Conservation (phyloP, 1,140 invertebrate genomes). For the Lordiphosa stackelbergi region DNA sequence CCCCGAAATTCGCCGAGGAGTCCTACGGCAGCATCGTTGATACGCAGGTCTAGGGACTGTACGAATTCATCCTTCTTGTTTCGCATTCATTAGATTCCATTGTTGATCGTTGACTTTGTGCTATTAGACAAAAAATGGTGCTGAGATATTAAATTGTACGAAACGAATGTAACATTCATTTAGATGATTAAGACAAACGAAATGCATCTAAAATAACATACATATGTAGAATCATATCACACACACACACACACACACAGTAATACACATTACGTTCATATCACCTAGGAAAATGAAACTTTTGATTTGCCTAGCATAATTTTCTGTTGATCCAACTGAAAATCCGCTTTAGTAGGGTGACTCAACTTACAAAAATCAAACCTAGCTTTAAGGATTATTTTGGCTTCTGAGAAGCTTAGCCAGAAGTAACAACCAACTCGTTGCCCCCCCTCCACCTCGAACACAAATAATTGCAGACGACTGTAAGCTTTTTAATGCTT, state of each 20-base stretch:
- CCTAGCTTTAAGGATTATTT: conserved; percentile 37
- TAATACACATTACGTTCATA: conserved; percentile 42
- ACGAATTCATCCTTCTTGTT: conserved; percentile 14
- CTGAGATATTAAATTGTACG: conserved; percentile 58
- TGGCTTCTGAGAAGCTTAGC: conserved; percentile 58
- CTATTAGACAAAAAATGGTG: conserved; percentile 55
- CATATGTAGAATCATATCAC: conserved; percentile 36
- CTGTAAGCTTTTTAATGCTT: conserved; percentile 54
- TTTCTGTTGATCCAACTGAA: conserved; percentile 1
- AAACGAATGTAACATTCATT: conserved; percentile 59
- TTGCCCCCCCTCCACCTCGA: conserved; percentile 20
- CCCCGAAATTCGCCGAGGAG: conserved; percentile 61
- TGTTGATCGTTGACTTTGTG: conserved; percentile 48
- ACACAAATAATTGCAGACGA: conserved; percentile 49
- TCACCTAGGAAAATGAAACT: conserved; percentile 45
- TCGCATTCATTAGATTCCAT: conserved; percentile 42
- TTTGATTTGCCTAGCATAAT: conserved; percentile 38
- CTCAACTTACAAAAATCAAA: conserved; percentile 4
- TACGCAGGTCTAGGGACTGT: conserved; percentile 49
- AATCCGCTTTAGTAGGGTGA: background rate
- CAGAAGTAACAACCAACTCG: background rate
- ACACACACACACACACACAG: conserved; percentile 18
- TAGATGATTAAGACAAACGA: conserved; percentile 42
- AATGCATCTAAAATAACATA: conserved; percentile 15
- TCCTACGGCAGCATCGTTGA: conserved; percentile 57